These are phyloP conservation scores for Aphelocoma coerulescens DNA, from an alignment of 2,113 vertebrate species.

Conservation along the genomic window DNA sequence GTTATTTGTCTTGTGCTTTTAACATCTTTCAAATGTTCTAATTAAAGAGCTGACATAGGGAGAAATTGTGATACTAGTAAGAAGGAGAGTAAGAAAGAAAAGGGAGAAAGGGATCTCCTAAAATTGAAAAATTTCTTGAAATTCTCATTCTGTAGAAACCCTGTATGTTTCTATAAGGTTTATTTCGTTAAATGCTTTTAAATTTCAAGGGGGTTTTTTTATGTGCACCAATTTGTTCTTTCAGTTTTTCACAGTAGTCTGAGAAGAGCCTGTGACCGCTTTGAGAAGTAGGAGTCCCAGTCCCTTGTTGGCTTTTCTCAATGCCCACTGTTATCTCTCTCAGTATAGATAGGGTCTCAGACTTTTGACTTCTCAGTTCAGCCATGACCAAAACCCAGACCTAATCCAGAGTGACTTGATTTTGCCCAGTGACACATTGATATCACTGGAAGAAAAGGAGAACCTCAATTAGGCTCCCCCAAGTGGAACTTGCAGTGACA, in stretches of 20 bases:
- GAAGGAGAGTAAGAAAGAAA: not conserved
- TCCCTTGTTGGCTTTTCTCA: not conserved
- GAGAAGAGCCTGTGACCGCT: not conserved
- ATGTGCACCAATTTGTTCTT: not conserved
- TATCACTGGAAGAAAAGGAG: not conserved
- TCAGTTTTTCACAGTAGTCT: not conserved
- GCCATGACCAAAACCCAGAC: not conserved
- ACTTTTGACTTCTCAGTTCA: not conserved
- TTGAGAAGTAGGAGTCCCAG: not conserved
- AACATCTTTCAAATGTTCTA: not conserved
- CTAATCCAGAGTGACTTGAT: conserved; percentile 31
- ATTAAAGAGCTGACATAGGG: not conserved
- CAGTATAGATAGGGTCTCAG: not conserved
- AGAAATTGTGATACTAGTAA: not conserved
- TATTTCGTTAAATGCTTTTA: not conserved
- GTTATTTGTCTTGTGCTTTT: not conserved
- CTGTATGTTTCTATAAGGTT: not conserved
- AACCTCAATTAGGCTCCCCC: not conserved
- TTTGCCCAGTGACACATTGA: not conserved
- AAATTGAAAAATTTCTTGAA: not conserved
- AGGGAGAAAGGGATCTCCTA: not conserved
- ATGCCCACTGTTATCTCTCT: not conserved
- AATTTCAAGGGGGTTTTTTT: not conserved
- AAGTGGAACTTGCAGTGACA: not conserved
- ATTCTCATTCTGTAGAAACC: not conserved